phyloP scores from a whole-genome alignment of 2,797 vertebrate genomes.

The Okamejei kenojei region DNA sequence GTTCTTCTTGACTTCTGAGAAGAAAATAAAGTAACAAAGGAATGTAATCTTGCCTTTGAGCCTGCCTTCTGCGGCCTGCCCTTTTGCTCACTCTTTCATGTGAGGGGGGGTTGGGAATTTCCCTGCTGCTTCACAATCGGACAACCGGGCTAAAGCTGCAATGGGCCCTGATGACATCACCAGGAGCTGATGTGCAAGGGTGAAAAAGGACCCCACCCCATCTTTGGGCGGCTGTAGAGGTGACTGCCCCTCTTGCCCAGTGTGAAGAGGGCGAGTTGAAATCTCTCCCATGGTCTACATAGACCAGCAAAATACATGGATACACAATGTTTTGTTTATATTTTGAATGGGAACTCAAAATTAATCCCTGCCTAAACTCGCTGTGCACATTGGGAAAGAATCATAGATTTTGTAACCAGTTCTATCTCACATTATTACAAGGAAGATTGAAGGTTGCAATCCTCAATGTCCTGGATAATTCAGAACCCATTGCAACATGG shows the following conservation, averaged over 20 bases:
- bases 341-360: neutral
- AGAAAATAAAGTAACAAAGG: too few species aligned
- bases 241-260: neutral
- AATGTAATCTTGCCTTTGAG: neutral
- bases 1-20: too few species aligned
- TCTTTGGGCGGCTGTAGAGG: neutral
- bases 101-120: neutral
- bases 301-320: too few species aligned
- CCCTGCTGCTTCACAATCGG: neutral
- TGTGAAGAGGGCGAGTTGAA: neutral
- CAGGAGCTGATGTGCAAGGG: neutral
- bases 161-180: neutral
- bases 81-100: neutral
- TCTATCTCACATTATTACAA: neutral
- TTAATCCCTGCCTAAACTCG: neutral
- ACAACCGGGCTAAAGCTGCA: neutral
- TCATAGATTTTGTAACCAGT: neutral
- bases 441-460: neutral
- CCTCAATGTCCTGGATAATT: neutral
- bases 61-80: neutral
- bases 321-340: neutral
- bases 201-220: neutral
- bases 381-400: neutral
- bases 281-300: neutral
- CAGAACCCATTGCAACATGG: neutral